Base-by-base conservation (phyloP, 2,888 invertebrate species). In the Lithophane ornitopus region DNA sequence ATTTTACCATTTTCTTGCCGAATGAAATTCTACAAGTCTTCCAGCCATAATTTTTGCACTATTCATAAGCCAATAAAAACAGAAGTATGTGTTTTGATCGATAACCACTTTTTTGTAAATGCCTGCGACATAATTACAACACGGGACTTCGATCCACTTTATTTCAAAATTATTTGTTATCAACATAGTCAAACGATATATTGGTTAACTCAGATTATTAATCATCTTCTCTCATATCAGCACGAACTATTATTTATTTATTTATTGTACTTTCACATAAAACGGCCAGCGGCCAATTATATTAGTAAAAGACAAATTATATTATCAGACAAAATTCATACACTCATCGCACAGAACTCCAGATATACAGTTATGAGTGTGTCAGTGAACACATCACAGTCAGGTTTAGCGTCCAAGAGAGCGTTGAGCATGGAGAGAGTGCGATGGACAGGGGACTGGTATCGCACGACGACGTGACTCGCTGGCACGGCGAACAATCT, bases 151-250 rank as follows among this genome's bases (percentile, higher is more conserved):
- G 1, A 26, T 8, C 22, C 2, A 11, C 26, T n/a, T 58, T 72
- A 22, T 73, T 73, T 41, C 16, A 73, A 26, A 39, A 59, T 28
- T n/a, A 72, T 49, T 49, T 39, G 22, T 1, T 49, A 49, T 9
- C 7, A 26, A 41, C 41, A 54, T 41, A 19, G 6, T 41, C 19
- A n/a, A n/a, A 34, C 3, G 4, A 9, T 16, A 14, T 1, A 34
- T 66, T 28, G 14, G n/a, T 67, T 16, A 49, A 49, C 3, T 34
- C n/a, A 34, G n/a, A 52, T 49, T n/a, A 34, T 3, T 39, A 6
- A 34, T 39, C 11, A 34, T n/a, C 6, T 34, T 49, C 6, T 9
- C 9, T 12, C 8, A 4, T 68, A 2, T 16, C 34, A 11, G 16
- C n/a, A n/a, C 2, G 9, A 41, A 16, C 2, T 63, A 9, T 63